Conservation (phyloP, 2,888 invertebrate genomes). For the Orthosia gracilis region DNA sequence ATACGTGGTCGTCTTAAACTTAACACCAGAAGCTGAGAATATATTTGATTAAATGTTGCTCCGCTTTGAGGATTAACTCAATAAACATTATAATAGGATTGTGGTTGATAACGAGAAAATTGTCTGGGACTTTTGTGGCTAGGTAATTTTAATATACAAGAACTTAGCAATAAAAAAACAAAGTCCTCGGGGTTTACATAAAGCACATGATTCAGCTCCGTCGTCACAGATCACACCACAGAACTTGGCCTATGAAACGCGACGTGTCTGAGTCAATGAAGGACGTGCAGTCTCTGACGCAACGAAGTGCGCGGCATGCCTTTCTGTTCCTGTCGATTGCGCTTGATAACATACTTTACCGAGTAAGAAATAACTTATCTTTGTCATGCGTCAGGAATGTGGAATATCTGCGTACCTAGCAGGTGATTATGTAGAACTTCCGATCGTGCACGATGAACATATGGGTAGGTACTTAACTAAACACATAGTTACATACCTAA, state of each 20-base stretch:
- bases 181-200: conserved; percentile 16
- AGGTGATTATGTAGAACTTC: conserved; percentile 15
- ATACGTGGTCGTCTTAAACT: not conserved
- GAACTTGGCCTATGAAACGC: conserved; percentile 48
- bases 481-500: not conserved
- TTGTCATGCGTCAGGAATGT: conserved; percentile 55
- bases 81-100: not conserved
- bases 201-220: conserved; percentile 31
- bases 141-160: not conserved
- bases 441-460: not conserved
- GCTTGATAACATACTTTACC: conserved; percentile 50
- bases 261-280: conserved; percentile 67
- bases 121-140: not conserved
- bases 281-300: conserved; percentile 66
- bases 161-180: not conserved
- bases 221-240: conserved; percentile 71
- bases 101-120: conserved; percentile 5
- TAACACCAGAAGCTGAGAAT: conserved; percentile 30
- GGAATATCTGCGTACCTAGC: conserved; percentile 30
- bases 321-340: conserved; percentile 66
- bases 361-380: conserved; percentile 54
- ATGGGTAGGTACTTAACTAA: not conserved
- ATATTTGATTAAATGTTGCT: conserved; percentile 24
- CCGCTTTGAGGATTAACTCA: conserved; percentile 11
- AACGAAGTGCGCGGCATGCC: conserved; percentile 69